phyloP scores from a whole-genome alignment of 2,797 vertebrate species.

The Karalla daura region DNA sequence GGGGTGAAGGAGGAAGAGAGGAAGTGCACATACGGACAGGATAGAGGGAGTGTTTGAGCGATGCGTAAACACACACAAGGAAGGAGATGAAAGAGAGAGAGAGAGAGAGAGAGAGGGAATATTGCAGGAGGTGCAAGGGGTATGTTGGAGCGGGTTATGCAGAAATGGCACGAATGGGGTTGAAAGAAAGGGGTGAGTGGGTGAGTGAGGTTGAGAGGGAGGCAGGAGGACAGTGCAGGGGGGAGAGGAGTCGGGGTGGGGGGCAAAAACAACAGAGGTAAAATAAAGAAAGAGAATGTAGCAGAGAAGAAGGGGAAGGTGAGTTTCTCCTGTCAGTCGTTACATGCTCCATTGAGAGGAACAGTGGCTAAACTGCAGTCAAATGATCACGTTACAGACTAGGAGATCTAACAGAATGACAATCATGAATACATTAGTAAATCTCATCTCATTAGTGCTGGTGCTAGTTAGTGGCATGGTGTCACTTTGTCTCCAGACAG shows the following conservation, averaged over 20 bases:
- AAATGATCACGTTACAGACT: slow-evolving; percentile 60
- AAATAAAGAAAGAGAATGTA: slow-evolving; percentile 58
- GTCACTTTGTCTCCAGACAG: slow-evolving; percentile 36
- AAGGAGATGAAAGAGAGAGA: slow-evolving; percentile 70
- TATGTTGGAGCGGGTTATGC: slow-evolving; percentile 42
- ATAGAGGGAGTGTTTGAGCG: slow-evolving; percentile 32
- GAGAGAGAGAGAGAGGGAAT: slow-evolving; percentile 35
- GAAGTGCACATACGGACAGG: slow-evolving; percentile 61
- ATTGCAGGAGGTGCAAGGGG: slow-evolving; percentile 38
- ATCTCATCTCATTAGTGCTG: slow-evolving; percentile 59
- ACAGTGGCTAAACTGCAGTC: slow-evolving; percentile 52
- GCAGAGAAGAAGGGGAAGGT: slow-evolving; percentile 74
- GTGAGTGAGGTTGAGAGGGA: slow-evolving; percentile 14
- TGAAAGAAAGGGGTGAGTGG: slow-evolving; percentile 7
- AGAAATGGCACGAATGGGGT: slow-evolving; percentile 38
- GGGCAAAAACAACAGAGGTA: slow-evolving; percentile 23
- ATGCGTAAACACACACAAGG: not conserved
- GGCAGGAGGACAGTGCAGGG: slow-evolving; percentile 7
- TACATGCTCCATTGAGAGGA: slow-evolving; percentile 61
- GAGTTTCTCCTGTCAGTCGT: slow-evolving; percentile 69
- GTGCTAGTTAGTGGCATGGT: slow-evolving; percentile 54
- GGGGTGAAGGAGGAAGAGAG: slow-evolving; percentile 44
- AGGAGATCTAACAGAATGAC: slow-evolving; percentile 37
- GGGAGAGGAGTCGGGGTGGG: slow-evolving; percentile 42
- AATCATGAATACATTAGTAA: slow-evolving; percentile 52